phyloP scores from a whole-genome alignment of 2,113 vertebrate species.

The Plotosus lineatus region DNA sequence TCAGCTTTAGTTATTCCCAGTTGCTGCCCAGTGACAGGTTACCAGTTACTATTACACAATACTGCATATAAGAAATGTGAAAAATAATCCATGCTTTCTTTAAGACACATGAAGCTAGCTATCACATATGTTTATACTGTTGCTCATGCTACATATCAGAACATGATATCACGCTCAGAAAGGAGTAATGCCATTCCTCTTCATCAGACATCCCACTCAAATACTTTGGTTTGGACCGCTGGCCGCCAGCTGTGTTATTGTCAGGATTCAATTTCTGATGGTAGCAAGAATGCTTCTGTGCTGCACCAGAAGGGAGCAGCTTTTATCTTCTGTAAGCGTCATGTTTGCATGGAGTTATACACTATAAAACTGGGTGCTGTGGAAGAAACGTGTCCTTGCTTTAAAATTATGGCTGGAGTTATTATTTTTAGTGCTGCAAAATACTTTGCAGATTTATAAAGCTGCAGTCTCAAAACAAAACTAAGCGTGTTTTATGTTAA shows the following conservation, averaged over 20 bases:
- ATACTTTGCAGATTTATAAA: not conserved
- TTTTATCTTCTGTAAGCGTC: no score
- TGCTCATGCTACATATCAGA: not conserved
- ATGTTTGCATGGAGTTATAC: not conserved
- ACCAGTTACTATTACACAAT: no score
- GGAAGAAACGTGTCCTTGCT: not conserved
- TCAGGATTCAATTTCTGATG: not conserved
- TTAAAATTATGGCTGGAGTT: not conserved
- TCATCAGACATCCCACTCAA: not conserved
- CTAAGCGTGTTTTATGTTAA: not conserved
- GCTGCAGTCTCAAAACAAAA: not conserved
- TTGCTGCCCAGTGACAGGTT: not conserved
- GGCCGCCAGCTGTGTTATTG: not conserved
- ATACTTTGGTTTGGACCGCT: not conserved
- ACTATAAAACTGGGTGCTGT: not conserved
- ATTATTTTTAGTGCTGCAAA: not conserved
- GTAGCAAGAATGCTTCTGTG: not conserved
- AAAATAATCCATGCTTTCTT: not conserved
- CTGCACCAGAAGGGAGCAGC: no score
- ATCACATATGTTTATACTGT: not conserved
- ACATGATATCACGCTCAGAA: not conserved
- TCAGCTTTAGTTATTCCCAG: not conserved
- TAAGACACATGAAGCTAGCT: not conserved
- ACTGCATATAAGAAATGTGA: not conserved
- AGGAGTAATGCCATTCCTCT: not conserved